A percentile compares a stretch with the other conserved stretches of the same genome.
phyloP scores from a whole-genome alignment of 2,113 vertebrate species.

The Smithornis capensis region DNA sequence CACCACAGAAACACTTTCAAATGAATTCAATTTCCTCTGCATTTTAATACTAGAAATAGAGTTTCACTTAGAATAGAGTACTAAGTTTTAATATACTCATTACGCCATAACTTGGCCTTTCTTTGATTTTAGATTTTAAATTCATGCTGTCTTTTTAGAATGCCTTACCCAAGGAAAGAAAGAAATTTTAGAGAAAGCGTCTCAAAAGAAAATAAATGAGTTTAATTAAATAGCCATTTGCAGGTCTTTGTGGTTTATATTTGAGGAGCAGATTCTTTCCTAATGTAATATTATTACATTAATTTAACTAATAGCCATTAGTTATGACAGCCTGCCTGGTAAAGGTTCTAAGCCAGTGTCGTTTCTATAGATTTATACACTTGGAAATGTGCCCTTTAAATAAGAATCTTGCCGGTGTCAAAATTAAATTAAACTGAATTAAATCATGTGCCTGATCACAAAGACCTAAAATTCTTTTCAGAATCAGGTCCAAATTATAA shows the following conservation, averaged over 20 bases:
- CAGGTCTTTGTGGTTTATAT: conserved; percentile 59
- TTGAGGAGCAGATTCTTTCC: conserved; percentile 58
- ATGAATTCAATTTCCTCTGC: not conserved
- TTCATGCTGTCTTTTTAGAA: not conserved
- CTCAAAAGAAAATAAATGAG: conserved; percentile 37
- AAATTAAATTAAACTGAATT: conserved; percentile 57
- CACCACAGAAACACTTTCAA: not conserved
- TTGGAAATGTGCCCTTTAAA: conserved; percentile 44
- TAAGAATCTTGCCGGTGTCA: conserved; percentile 42
- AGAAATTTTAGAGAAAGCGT: conserved; percentile 45
- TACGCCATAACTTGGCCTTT: not conserved
- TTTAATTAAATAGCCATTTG: conserved; percentile 70
- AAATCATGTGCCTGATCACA: conserved; percentile 52
- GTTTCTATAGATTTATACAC: conserved; percentile 56
- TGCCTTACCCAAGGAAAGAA: not conserved
- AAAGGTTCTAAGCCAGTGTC: conserved; percentile 59
- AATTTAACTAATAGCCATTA: conserved; percentile 65
- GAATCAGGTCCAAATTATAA: conserved; percentile 58
- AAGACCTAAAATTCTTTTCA: conserved; percentile 40
- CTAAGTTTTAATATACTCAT: not conserved
- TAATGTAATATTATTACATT: conserved; percentile 27
- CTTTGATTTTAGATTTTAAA: conserved; percentile 40
- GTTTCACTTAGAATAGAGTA: conserved; percentile 8
- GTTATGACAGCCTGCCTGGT: conserved; percentile 57
- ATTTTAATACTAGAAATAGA: conserved; percentile 5